Percentiles rank a stretch among this genome's conserved stretches.
Evolutionary conservation across 2,113 vertebrate genomes (phyloP).

Genomic region (Chrysemys picta): DNA sequence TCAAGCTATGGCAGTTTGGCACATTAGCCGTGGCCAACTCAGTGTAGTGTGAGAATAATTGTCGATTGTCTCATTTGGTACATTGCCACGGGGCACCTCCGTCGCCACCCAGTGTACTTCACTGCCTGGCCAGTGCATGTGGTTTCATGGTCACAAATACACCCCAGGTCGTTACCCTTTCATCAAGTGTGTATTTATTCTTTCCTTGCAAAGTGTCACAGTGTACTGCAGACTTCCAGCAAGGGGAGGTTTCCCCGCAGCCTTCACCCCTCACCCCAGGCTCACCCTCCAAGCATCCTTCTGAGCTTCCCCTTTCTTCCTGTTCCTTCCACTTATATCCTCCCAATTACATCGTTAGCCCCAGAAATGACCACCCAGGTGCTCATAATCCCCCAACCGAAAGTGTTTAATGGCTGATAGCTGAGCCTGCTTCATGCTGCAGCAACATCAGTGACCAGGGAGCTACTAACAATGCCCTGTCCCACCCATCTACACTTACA

Average conservation of each 20-base stretch:
- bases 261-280: background rate
- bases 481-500: too few relatives aligned
- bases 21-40: background rate
- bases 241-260: background rate
- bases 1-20: background rate
- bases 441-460: too few relatives aligned
- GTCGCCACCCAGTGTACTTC: background rate
- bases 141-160: background rate
- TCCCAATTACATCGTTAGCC: background rate
- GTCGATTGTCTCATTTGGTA: background rate
- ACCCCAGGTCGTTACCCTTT: background rate
- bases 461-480: too few relatives aligned
- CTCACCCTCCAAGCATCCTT: background rate
- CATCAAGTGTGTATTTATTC: background rate
- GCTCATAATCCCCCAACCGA: background rate
- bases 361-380: background rate
- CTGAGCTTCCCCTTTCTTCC: background rate
- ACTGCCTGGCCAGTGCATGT: background rate
- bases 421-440: too few relatives aligned
- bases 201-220: background rate
- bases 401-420: background rate
- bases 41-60: background rate
- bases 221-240: background rate
- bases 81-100: background rate
- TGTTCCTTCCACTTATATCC: background rate